Evolutionary conservation across 1,140 invertebrate genomes (phyloP).

Genomic region (Phocides pigmalion): DNA sequence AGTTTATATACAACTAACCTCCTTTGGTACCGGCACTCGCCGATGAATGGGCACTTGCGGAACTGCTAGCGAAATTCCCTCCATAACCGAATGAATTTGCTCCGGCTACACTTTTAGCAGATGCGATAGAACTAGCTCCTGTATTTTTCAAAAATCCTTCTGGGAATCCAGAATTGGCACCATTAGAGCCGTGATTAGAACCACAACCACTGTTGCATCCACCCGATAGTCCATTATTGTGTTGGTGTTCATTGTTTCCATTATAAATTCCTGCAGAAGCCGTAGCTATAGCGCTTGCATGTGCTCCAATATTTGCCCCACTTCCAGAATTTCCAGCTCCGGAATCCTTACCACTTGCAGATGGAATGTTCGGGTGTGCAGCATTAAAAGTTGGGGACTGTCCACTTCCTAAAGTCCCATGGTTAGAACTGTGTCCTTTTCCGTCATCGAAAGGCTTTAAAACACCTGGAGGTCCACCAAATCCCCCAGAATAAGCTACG

Average conservation of each 20-base stretch:
- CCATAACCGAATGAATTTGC: slow-evolving; percentile 47
- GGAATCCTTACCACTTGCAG: slow-evolving; percentile 21
- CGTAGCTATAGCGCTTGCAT: slow-evolving; percentile 44
- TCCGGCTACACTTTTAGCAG: slow-evolving; percentile 54
- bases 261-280: slow-evolving; percentile 37
- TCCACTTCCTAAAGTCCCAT: not conserved
- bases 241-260: slow-evolving; percentile 23
- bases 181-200: slow-evolving; percentile 31
- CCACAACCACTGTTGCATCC: slow-evolving; percentile 46
- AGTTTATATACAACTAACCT: no score
- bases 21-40: slow-evolving; percentile 63
- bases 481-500: slow-evolving; percentile 65
- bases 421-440: slow-evolving; percentile 29
- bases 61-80: slow-evolving; percentile 57
- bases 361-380: not conserved
- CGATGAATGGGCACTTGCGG: slow-evolving; percentile 64
- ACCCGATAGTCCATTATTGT: slow-evolving; percentile 7
- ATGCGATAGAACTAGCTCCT: slow-evolving; percentile 41
- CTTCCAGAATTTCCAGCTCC: slow-evolving; percentile 24
- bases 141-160: slow-evolving; percentile 3
- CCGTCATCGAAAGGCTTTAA: slow-evolving; percentile 63
- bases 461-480: slow-evolving; percentile 71
- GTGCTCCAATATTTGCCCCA: slow-evolving; percentile 44
- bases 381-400: not conserved
- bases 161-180: slow-evolving; percentile 4